These are phyloP conservation scores for Chelonia mydas DNA, from an alignment of 2,797 vertebrate genomes.

Conservation along the genomic window DNA sequence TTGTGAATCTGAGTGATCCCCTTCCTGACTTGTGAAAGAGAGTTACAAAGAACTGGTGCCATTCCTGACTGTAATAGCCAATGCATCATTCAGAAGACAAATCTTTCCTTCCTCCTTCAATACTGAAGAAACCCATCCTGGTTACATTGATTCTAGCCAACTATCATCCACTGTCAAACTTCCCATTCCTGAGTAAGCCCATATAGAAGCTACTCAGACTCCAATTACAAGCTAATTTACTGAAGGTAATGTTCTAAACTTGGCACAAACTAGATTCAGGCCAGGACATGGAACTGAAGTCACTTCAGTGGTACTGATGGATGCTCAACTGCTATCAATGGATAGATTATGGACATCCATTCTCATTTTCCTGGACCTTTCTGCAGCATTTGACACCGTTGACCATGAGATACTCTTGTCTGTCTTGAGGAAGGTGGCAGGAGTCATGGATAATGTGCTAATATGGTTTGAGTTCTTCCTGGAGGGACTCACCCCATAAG, in stretches of 20 bases:
- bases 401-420: not conserved
- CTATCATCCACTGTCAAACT: not conserved
- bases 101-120: not conserved
- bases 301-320: not conserved
- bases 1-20: not conserved
- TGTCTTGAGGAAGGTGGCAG: not conserved
- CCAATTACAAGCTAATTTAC: not conserved
- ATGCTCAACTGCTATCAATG: not conserved
- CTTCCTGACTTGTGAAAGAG: not conserved
- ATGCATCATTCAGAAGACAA: not conserved
- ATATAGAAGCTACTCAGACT: not conserved
- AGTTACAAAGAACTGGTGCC: not conserved
- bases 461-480: not conserved
- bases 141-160: not conserved
- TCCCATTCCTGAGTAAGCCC: not conserved
- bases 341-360: not conserved
- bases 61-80: not conserved
- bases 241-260: not conserved
- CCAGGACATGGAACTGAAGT: not conserved
- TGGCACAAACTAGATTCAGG: not conserved
- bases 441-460: not conserved
- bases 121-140: not conserved
- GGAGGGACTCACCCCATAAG: not conserved
- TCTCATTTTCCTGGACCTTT: too few species aligned
- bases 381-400: not conserved